These are phyloP conservation scores for Agapostemon virescens DNA, from an alignment of 2,888 invertebrate species.

Conservation along the genomic window DNA sequence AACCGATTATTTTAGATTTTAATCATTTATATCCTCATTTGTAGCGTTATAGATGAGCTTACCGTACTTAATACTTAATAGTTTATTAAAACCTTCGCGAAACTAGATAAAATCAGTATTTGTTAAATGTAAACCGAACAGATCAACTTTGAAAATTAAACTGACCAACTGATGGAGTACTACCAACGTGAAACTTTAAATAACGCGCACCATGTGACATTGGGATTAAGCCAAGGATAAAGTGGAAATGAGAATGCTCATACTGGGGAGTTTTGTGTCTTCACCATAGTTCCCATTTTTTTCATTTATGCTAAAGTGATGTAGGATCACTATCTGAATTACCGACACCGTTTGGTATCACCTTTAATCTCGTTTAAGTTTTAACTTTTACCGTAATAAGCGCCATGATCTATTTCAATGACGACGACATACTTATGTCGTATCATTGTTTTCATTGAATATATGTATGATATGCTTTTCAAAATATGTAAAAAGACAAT, in stretches of 20 bases:
- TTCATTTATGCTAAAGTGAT: too few relatives aligned
- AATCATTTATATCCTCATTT: neutral
- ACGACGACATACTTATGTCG: neutral
- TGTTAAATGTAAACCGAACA: neutral
- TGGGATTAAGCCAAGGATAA: too few relatives aligned
- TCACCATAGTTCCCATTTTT: too few relatives aligned
- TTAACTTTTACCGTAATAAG: neutral
- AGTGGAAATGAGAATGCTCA: too few relatives aligned
- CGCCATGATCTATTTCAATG: neutral
- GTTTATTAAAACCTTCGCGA: neutral
- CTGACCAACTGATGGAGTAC: conserved; percentile 14
- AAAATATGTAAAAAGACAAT: neutral
- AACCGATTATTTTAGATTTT: neutral
- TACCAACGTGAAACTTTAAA: neutral
- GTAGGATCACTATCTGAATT: too few relatives aligned
- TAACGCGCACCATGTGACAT: too few relatives aligned
- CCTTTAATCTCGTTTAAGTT: neutral
- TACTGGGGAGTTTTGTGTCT: too few relatives aligned
- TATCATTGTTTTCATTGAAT: conserved; percentile 3
- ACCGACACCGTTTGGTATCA: neutral
- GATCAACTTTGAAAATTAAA: conserved; percentile 46
- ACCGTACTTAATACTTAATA: neutral
- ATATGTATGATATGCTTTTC: neutral
- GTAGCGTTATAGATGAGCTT: neutral
- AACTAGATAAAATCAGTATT: neutral